These are phyloP conservation scores for Dilophus febrilis DNA, from an alignment of 2,888 invertebrate genomes.

Conservation along the genomic window DNA sequence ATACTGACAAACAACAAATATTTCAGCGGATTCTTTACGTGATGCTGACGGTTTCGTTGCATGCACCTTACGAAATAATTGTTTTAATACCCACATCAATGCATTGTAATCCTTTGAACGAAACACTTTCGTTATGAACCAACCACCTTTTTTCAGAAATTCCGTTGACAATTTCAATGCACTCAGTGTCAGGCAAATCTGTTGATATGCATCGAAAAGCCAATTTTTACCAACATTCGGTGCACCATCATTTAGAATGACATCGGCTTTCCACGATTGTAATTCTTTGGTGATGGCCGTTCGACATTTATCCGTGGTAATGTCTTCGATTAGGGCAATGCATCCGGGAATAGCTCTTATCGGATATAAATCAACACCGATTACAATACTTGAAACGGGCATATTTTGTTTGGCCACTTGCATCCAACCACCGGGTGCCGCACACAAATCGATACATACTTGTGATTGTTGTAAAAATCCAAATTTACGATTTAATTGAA, in stretches of 20 bases:
- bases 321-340: slow-evolving; percentile 81
- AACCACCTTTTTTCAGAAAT: slow-evolving; percentile 78
- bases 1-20: slow-evolving; percentile 92
- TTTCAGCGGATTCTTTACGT: slow-evolving; percentile 96
- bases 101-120: slow-evolving; percentile 95
- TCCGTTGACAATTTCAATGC: slow-evolving; percentile 84
- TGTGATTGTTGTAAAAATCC: slow-evolving; percentile 89
- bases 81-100: slow-evolving; percentile 86
- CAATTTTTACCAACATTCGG: slow-evolving; percentile 96
- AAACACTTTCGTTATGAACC: slow-evolving; percentile 97
- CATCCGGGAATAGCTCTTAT: slow-evolving; percentile 84
- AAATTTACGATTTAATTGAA: slow-evolving; percentile 93
- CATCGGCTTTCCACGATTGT: slow-evolving; percentile 92
- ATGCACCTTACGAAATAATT: slow-evolving; percentile 91
- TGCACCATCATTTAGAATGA: slow-evolving; percentile 93
- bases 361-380: slow-evolving; percentile 92
- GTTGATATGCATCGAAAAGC: slow-evolving; percentile 94
- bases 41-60: slow-evolving; percentile 99
- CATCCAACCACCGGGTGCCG: slow-evolving; percentile 99
- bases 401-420: slow-evolving; percentile 96
- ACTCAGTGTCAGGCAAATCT: slow-evolving; percentile 77
- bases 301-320: slow-evolving; percentile 89
- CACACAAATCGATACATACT: slow-evolving; percentile 95
- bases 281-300: slow-evolving; percentile 65
- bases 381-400: slow-evolving; percentile 87